Evolutionary conservation across 2,113 vertebrate genomes (phyloP), one percentile per base, ranked within the genome.

Genomic region (Dinomys branickii): DNA sequence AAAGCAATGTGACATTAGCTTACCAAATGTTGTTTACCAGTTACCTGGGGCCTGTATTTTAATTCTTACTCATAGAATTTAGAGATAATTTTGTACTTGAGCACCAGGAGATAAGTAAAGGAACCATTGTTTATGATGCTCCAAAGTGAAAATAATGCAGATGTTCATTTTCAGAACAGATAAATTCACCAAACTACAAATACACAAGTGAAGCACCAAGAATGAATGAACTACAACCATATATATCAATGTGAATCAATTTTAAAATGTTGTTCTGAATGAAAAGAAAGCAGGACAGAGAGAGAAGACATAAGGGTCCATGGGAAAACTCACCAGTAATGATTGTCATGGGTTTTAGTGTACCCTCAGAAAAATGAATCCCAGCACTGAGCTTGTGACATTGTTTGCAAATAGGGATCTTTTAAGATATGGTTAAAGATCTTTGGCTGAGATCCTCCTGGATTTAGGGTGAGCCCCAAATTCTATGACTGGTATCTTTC

Each of bases 391-490:
- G 73, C 67, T 52, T 14, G 38, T 63, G 44, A 87, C 13, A 47
- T 83, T 85, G 41, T 71, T 87, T 58, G 30, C 56, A 93, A 87
- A 94, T 35, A 78, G 41, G 20, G 9, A 6, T 83, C 35, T 93
- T 91, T 80, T 44, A 13, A 56, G 56, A 83, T 50, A 10, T 47
- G 78, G 85, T 59, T 41, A 90, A 94, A 26, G 54, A 30, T 75
- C 80, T 83, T 11, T 20, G 59, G 26, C 67, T 75, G 73, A 94
- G 77, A 89, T 85, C n/a, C 82, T 63, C 56, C 89, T 93, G 56
- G 52, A 63, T 82, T 83, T 63, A 88, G 80, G 7, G 41, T 85
- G 33, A 44, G 58, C 19, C 26, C 47, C 93, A 75, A 61, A 78
- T 78, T 61, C 59, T 41, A n/a, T 8, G 28, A 81, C 50, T 58